Evolutionary conservation across 2,797 vertebrate genomes (phyloP).

Genomic region (Hydrophis major): DNA sequence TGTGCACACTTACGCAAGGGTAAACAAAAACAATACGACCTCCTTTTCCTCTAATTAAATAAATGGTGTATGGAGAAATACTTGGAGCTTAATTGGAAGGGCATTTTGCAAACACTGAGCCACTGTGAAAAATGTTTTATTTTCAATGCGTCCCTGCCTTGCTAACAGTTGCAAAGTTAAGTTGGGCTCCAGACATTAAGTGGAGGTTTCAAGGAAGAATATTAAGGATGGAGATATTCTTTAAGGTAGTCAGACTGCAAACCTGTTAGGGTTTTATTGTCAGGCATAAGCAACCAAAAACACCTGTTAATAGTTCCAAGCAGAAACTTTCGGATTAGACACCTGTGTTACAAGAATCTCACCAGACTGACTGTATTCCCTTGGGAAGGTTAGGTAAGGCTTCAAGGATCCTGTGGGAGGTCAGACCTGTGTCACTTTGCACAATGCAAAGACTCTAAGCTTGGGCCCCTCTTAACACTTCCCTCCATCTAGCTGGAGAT

Average conservation of each 20-base stretch:
- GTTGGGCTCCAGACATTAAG: not conserved
- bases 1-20: not conserved
- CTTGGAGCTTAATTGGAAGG: not conserved
- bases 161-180: not conserved
- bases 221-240: not conserved
- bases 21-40: not conserved
- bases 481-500: too few relatives aligned
- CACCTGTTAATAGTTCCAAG: too few relatives aligned
- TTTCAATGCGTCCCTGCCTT: not conserved
- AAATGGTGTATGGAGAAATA: not conserved
- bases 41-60: not conserved
- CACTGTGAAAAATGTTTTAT: not conserved
- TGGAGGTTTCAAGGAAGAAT: not conserved
- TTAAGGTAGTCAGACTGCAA: not conserved
- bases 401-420: too few relatives aligned
- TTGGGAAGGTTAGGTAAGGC: too few relatives aligned
- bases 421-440: too few relatives aligned
- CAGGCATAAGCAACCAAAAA: too few relatives aligned
- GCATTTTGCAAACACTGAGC: not conserved
- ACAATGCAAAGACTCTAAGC: too few relatives aligned
- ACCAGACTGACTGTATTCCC: too few relatives aligned
- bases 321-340: too few relatives aligned
- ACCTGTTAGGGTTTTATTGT: not conserved
- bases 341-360: too few relatives aligned
- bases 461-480: too few relatives aligned